These are phyloP conservation scores for Amorpha juglandis DNA, from an alignment of 2,888 invertebrate species.

Conservation along the genomic window DNA sequence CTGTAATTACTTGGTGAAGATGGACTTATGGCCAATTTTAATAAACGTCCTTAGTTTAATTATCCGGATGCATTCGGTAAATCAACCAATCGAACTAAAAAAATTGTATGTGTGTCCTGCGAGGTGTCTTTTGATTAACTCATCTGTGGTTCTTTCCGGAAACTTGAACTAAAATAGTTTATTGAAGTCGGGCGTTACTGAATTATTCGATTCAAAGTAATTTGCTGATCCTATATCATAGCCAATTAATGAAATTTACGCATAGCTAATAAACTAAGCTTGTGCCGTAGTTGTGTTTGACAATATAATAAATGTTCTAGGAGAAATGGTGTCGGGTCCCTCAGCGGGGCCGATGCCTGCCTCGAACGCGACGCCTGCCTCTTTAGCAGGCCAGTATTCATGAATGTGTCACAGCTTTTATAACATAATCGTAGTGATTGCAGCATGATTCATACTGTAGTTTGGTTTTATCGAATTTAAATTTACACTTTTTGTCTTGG, in stretches of 20 bases:
- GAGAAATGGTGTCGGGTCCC: slow-evolving; percentile 71
- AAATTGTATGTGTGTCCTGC: too few relatives aligned
- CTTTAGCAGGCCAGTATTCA: slow-evolving; percentile 66
- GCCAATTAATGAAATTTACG: not conserved
- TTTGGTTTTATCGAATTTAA: not conserved
- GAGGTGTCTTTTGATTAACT: too few relatives aligned
- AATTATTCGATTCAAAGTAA: not conserved
- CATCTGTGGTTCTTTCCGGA: too few relatives aligned
- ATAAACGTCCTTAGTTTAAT: too few relatives aligned
- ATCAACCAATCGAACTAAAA: too few relatives aligned
- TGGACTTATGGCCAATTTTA: not conserved
- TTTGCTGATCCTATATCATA: not conserved
- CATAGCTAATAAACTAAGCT: not conserved
- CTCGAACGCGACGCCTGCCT: slow-evolving; percentile 56
- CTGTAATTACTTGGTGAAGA: not conserved
- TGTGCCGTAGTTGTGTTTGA: slow-evolving; percentile 24
- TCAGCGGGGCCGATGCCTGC: slow-evolving; percentile 57
- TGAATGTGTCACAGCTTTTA: slow-evolving; percentile 28
- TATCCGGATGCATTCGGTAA: too few relatives aligned
- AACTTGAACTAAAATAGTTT: too few relatives aligned
- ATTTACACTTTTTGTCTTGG: not conserved
- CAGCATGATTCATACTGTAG: not conserved
- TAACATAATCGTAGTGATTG: slow-evolving; percentile 29
- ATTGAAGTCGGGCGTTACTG: too few relatives aligned
- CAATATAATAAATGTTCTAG: slow-evolving; percentile 58